Percentiles rank a stretch among this genome's conserved stretches.
These are phyloP conservation scores for Drosophila simulans DNA, from an alignment of 1,140 invertebrate species.

Conservation along the genomic window DNA sequence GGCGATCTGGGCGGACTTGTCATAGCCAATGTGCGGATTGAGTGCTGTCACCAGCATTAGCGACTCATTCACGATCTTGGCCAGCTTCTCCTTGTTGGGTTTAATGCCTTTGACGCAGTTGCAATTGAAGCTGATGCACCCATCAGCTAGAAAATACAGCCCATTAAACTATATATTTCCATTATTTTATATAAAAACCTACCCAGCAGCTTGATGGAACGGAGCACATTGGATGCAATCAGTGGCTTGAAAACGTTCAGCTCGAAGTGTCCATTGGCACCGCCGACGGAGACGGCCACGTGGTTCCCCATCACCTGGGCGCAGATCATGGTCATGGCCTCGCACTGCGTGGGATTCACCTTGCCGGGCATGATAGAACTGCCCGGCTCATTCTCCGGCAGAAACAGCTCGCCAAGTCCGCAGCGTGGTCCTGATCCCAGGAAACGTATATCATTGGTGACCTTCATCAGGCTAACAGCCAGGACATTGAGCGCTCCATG, in stretches of 20 bases:
- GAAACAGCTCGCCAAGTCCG: background rate
- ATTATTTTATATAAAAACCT: slow-evolving; percentile 86
- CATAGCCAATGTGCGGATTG: slow-evolving; percentile 8
- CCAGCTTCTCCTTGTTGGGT: slow-evolving; percentile 11
- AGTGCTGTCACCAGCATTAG: slow-evolving; percentile 2
- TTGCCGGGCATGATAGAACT: slow-evolving; percentile 9
- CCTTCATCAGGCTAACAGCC: slow-evolving; percentile 11
- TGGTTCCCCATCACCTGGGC: slow-evolving; percentile 17
- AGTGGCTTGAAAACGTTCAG: slow-evolving; percentile 3
- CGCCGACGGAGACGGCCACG: slow-evolving; percentile 3
- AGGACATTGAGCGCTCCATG: slow-evolving; percentile 1
- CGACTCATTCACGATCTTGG: slow-evolving; percentile 2
- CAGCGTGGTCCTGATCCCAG: background rate
- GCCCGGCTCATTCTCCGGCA: slow-evolving; percentile 12
- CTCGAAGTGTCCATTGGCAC: slow-evolving; percentile 2
- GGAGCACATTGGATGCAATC: slow-evolving; percentile 3
- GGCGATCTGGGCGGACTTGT: slow-evolving; percentile 5
- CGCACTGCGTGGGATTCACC: slow-evolving; percentile 11
- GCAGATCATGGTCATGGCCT: slow-evolving; percentile 14
- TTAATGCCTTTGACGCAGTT: slow-evolving; percentile 88
- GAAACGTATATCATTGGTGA: slow-evolving; percentile 1
- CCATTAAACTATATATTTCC: no score
- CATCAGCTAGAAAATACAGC: slow-evolving; percentile 86
- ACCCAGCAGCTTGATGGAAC: slow-evolving; percentile 83
- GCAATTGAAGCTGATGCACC: slow-evolving; percentile 93